Base-by-base conservation (phyloP, 1,140 invertebrate species). In the Arctopsyche grandis region DNA sequence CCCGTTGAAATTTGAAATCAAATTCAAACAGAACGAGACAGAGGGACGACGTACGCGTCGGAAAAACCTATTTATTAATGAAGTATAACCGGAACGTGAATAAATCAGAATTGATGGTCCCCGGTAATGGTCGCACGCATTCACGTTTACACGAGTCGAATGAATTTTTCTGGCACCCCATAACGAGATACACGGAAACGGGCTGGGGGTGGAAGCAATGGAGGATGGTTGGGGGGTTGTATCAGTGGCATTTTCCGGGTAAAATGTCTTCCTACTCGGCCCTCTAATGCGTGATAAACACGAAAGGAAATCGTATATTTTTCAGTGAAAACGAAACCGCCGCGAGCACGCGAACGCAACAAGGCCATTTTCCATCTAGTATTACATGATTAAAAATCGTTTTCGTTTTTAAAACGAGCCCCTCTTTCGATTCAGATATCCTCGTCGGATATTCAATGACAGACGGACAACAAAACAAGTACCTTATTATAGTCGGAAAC, bases 261-360 rank as follows among this genome's bases (percentile, higher is more conserved):
- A 82, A 78, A 78, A 79, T 82, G 79, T 82, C 78, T 77, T 82
- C 75, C 75, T 82, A 19, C 46, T 26, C 63, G 63, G 22, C 29
- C 58, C 10, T 73, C 76, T 77, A 80, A 79, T 75, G 78, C 75
- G 52, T 38, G 81, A 79, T 80, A 78, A 78, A 69, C 81, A 77
- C 78, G 78, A 82, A 82, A 78, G 78, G 75, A 82, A 82, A 75
- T 79, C 78, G 77, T 79, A 79, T 79, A 79, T 79, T 78, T 77
- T 76, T 52, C 69, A 9, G 38, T 69, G 74, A 81, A 81, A 77
- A 79, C 70, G 60, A 70, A 81, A 75, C 78, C 70, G 12, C 58
- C 71, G 21, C 24, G 74, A 79, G 79, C 80, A 81, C 78, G 75
- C 75, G 24, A 81, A 58, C 77, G 22, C 24, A 48, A 21, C 46